Conservation (phyloP, 1,140 invertebrate genomes). For the Drosophila sp. region DNA sequence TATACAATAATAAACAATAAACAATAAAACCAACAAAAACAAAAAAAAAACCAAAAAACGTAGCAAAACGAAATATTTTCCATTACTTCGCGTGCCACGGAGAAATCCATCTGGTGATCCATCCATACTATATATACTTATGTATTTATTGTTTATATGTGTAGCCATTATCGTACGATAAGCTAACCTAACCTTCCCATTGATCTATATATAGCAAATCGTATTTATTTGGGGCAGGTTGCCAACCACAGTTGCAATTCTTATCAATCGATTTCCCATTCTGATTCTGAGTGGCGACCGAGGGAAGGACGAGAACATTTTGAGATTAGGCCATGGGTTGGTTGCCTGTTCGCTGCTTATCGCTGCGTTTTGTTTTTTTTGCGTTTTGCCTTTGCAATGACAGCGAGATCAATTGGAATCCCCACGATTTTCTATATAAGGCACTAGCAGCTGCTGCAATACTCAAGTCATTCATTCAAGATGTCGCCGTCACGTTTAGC, state of each 20-base stretch:
- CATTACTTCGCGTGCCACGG: no score
- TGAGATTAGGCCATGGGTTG: neutral
- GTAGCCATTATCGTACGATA: conserved; percentile 33
- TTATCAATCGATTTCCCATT: conserved; percentile 2
- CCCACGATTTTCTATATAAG: conserved; percentile 1
- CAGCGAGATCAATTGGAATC: conserved; percentile 7
- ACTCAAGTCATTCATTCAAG: neutral
- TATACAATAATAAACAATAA: neutral
- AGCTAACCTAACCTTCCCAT: conserved; percentile 34
- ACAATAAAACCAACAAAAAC: conserved; percentile 5
- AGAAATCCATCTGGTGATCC: conserved; percentile 4
- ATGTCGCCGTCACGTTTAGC: conserved; percentile 53
- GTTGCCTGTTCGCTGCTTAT: neutral
- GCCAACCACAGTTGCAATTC: conserved; percentile 2
- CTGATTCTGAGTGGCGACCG: neutral
- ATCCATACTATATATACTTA: neutral
- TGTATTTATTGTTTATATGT: neutral
- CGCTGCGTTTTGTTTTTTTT: conserved; percentile 3
- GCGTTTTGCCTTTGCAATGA: neutral
- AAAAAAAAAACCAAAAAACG: neutral
- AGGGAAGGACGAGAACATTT: neutral
- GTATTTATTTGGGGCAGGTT: conserved; percentile 3
- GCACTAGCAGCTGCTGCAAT: neutral
- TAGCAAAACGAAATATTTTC: neutral
- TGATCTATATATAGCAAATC: conserved; percentile 8